Percentiles rank a stretch among this genome's conserved stretches.
Evolutionary conservation across 2,113 vertebrate species (phyloP).

Genomic region (Sigmodon hispidus): DNA sequence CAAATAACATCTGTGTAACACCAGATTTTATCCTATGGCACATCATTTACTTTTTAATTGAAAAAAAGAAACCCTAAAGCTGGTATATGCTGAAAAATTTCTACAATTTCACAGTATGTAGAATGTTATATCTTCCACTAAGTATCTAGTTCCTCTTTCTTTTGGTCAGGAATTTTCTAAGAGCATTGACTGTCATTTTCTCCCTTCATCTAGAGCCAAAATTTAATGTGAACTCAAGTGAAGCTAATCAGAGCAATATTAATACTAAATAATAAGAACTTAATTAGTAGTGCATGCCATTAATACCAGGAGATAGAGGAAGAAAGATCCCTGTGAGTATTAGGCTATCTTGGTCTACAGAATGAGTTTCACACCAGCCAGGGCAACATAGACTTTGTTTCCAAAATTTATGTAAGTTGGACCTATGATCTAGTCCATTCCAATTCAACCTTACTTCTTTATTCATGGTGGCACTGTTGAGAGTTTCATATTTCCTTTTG

Average conservation of each 20-base stretch:
- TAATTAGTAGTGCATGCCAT: background rate
- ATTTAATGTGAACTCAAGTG: background rate
- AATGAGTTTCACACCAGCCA: background rate
- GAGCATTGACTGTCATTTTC: background rate
- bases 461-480: background rate
- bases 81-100: background rate
- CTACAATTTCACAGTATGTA: background rate
- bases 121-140: background rate
- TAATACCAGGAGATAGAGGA: background rate
- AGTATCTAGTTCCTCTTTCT: background rate
- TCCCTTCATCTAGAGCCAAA: background rate
- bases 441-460: background rate
- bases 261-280: background rate
- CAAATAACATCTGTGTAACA: background rate
- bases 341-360: background rate
- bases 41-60: background rate
- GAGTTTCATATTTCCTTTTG: background rate
- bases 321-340: background rate
- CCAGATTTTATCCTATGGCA: background rate
- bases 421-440: background rate
- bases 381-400: background rate
- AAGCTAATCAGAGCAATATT: background rate
- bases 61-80: background rate
- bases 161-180: background rate
- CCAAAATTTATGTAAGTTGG: background rate